These are phyloP conservation scores for Oncorhynchus masou DNA, from an alignment of 2,113 vertebrate genomes.

Conservation along the genomic window DNA sequence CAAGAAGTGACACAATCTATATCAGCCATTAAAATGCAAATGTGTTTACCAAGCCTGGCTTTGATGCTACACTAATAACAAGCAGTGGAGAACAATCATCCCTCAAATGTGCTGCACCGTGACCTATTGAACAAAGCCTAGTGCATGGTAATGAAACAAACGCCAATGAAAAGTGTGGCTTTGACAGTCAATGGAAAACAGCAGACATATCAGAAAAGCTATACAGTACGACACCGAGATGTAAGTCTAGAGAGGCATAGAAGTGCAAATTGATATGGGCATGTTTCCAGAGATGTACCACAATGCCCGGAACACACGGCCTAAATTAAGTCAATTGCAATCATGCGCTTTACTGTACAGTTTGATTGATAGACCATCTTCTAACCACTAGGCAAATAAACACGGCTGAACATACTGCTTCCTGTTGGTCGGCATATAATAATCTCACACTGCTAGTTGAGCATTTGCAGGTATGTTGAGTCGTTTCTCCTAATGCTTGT, in stretches of 20 bases:
- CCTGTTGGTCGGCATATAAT: constrained; percentile 32
- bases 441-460: constrained; percentile 35
- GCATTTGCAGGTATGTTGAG: neutral
- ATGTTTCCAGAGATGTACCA: constrained; percentile 36
- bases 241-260: constrained; percentile 30
- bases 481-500: constrained; percentile 5
- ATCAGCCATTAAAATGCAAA: constrained; percentile 71
- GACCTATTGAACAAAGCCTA: constrained; percentile 49
- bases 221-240: neutral
- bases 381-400: constrained; percentile 36
- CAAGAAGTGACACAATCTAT: constrained; percentile 59
- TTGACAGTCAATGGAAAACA: constrained; percentile 54
- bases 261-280: constrained; percentile 43
- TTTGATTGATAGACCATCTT: neutral
- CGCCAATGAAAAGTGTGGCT: constrained; percentile 52
- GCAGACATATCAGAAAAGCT: constrained; percentile 51
- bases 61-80: constrained; percentile 63
- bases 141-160: constrained; percentile 60
- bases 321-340: constrained; percentile 41
- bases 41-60: constrained; percentile 60
- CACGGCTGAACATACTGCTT: constrained; percentile 29
- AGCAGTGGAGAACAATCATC: constrained; percentile 59
- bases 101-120: constrained; percentile 60
- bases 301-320: constrained; percentile 37
- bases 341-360: constrained; percentile 16